Evolutionary conservation across 2,113 vertebrate genomes (phyloP).

Genomic region (Alouatta palliata): DNA sequence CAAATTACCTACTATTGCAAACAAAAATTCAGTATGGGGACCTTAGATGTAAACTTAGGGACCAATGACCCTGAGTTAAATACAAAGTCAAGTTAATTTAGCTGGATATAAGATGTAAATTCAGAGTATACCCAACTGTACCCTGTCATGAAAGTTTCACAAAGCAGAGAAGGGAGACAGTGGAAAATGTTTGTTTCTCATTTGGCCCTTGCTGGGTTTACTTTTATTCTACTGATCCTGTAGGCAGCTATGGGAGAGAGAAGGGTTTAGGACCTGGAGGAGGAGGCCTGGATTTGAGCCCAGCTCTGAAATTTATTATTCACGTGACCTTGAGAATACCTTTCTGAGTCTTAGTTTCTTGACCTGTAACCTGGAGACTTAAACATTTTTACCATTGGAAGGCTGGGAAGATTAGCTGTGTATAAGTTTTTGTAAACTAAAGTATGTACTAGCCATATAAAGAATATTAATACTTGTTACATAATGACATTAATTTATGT

Average conservation of each 20-base stretch:
- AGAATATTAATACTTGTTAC: conserved; percentile 64
- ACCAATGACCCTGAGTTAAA: background rate
- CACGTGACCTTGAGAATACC: background rate
- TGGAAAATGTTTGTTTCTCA: background rate
- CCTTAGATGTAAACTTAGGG: background rate
- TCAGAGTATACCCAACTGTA: background rate
- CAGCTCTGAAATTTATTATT: background rate
- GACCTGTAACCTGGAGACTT: background rate
- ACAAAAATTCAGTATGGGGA: background rate
- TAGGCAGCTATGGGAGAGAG: background rate
- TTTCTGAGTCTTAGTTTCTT: background rate
- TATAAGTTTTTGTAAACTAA: conserved; percentile 47
- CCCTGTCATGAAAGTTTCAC: background rate
- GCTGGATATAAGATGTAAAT: background rate
- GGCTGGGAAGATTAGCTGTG: background rate
- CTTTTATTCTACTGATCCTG: background rate
- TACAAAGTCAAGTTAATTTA: conserved; percentile 19
- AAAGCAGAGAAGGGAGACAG: background rate
- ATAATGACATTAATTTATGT: conserved; percentile 65
- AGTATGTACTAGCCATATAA: conserved; percentile 11
- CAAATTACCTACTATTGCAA: background rate
- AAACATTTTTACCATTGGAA: background rate
- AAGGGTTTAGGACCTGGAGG: background rate
- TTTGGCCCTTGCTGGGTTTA: background rate
- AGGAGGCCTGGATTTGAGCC: background rate